phyloP scores from a whole-genome alignment of 2,797 vertebrate species.

The Eupleurogrammus muticus region DNA sequence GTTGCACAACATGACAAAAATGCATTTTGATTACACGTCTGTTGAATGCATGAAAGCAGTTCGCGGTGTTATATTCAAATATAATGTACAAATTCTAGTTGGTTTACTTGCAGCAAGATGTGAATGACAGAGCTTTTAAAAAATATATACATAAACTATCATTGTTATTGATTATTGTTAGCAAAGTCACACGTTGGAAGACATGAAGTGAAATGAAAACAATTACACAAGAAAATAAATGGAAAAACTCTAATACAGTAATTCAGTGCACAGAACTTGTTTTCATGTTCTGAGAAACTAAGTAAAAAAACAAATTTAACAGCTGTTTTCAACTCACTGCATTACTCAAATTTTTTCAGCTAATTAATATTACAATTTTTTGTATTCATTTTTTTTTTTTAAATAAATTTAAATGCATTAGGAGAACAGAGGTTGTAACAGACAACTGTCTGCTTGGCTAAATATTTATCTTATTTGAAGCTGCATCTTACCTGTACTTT shows the following conservation, averaged over 20 bases:
- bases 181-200: too few relatives aligned
- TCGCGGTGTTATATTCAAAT: background rate
- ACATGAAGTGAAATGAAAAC: too few relatives aligned
- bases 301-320: background rate
- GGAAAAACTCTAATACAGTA: too few relatives aligned
- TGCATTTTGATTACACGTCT: background rate
- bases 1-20: background rate
- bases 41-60: background rate
- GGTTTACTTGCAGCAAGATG: too few relatives aligned
- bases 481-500: background rate
- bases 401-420: too few relatives aligned
- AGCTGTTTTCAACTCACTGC: background rate
- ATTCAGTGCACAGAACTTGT: too few relatives aligned
- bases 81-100: too few relatives aligned
- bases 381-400: too few relatives aligned
- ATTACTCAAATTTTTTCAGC: background rate
- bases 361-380: background rate
- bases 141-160: too few relatives aligned
- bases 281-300: conserved; percentile 8
- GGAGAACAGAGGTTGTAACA: too few relatives aligned
- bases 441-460: too few relatives aligned
- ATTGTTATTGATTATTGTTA: too few relatives aligned
- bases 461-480: background rate
- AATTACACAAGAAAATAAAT: conserved; percentile 1
- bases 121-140: background rate